Evolutionary conservation across 2,113 vertebrate genomes (phyloP).

Genomic region (Etia nguti): DNA sequence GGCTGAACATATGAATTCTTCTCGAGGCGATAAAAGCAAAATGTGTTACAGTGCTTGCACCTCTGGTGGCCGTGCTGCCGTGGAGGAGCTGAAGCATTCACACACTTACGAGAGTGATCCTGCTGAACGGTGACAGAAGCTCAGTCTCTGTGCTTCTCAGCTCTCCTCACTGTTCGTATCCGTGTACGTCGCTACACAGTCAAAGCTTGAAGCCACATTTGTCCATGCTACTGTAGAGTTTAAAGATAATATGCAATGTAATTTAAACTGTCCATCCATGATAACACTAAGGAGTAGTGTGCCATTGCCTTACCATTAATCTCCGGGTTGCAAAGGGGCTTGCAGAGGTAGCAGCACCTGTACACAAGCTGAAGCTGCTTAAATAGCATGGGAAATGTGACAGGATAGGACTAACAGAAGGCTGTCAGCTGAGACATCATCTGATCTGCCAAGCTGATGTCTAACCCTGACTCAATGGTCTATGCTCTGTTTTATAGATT

Average conservation of each 20-base stretch:
- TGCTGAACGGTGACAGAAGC: neutral
- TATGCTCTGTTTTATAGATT: neutral
- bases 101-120: slow-evolving; percentile 34
- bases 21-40: slow-evolving; percentile 15
- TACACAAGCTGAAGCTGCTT: neutral
- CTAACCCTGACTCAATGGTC: neutral
- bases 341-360: neutral
- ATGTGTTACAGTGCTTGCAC: neutral
- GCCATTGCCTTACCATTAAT: neutral
- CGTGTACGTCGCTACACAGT: neutral
- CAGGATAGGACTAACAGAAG: neutral
- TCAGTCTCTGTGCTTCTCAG: neutral
- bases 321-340: neutral
- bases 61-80: neutral
- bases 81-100: neutral
- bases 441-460: neutral
- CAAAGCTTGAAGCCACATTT: neutral
- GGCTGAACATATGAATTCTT: neutral
- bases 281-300: neutral
- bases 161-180: slow-evolving; percentile 16
- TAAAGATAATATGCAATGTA: neutral
- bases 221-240: neutral
- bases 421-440: neutral
- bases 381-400: neutral
- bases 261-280: neutral